A percentile compares a stretch with the other conserved stretches of the same genome.
phyloP scores from a whole-genome alignment of 2,113 vertebrate genomes.

The cat (Felis catus) region DNA sequence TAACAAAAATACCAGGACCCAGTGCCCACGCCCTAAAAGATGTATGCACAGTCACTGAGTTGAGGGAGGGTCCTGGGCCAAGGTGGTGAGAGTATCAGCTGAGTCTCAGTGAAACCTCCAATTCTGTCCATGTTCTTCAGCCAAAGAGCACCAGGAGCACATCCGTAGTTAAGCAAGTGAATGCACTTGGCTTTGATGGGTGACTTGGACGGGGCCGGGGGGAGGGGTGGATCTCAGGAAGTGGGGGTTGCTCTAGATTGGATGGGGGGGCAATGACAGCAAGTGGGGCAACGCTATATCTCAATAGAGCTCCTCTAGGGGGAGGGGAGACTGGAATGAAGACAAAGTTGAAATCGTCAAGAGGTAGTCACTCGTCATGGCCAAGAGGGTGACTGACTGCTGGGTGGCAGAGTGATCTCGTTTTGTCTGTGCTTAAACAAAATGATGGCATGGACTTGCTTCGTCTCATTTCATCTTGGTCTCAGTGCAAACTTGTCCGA shows the following conservation, averaged over 20 bases:
- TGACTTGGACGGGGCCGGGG: neutral
- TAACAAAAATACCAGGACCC: neutral
- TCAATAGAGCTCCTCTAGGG: neutral
- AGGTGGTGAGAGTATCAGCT: neutral
- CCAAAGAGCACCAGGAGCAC: neutral
- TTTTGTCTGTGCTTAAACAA: neutral
- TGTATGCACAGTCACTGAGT: neutral
- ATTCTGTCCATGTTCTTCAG: neutral
- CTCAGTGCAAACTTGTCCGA: neutral
- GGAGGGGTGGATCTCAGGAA: neutral
- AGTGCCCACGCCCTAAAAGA: no score
- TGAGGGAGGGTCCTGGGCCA: neutral
- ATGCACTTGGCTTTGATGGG: neutral
- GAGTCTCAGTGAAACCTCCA: neutral
- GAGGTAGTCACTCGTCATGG: neutral
- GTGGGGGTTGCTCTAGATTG: neutral
- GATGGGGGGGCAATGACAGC: neutral
- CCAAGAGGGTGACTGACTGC: neutral
- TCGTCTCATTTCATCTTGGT: neutral
- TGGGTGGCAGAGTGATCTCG: neutral
- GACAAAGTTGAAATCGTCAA: neutral
- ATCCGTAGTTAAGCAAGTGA: neutral
- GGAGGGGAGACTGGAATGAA: neutral
- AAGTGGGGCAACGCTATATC: neutral
- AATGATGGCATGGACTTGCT: neutral